Evolutionary conservation across 2,113 vertebrate genomes (phyloP).

Genomic region (Proteles cristata): DNA sequence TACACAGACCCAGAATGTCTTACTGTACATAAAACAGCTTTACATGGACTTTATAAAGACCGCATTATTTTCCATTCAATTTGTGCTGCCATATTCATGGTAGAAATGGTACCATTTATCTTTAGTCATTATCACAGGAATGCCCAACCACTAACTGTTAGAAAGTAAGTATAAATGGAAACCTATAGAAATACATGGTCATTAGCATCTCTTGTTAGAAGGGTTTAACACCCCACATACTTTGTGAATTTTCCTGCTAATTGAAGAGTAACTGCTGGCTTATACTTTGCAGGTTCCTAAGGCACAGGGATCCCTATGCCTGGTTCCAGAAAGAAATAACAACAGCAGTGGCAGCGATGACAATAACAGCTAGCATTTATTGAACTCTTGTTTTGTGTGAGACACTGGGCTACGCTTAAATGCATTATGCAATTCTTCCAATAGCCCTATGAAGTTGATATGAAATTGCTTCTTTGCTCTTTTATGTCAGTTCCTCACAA

Average conservation of each 20-base stretch:
- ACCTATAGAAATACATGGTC: not conserved
- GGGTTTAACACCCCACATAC: not conserved
- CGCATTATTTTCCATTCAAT: conserved; percentile 34
- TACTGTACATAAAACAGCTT: not conserved
- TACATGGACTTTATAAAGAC: conserved; percentile 16
- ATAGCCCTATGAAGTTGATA: not conserved
- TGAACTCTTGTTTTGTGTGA: conserved; percentile 26
- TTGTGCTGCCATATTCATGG: not conserved
- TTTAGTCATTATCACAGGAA: conserved; percentile 52
- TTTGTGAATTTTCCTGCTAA: conserved; percentile 45
- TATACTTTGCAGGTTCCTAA: not conserved
- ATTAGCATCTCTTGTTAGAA: conserved; percentile 40
- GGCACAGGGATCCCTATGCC: conserved; percentile 16
- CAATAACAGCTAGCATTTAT: not conserved
- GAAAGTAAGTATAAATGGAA: conserved; percentile 5
- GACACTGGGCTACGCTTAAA: conserved; percentile 1
- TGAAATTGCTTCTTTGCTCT: conserved; percentile 44
- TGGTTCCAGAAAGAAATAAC: conserved; percentile 31
- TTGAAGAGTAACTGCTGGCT: conserved; percentile 30
- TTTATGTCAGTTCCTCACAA: not conserved
- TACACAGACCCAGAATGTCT: not conserved
- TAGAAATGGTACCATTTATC: conserved; percentile 25
- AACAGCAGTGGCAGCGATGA: not conserved
- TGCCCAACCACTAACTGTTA: not conserved
- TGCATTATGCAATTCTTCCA: conserved; percentile 20